phyloP scores from a whole-genome alignment of 2,113 vertebrate species.

The Cinclus mexicanus region DNA sequence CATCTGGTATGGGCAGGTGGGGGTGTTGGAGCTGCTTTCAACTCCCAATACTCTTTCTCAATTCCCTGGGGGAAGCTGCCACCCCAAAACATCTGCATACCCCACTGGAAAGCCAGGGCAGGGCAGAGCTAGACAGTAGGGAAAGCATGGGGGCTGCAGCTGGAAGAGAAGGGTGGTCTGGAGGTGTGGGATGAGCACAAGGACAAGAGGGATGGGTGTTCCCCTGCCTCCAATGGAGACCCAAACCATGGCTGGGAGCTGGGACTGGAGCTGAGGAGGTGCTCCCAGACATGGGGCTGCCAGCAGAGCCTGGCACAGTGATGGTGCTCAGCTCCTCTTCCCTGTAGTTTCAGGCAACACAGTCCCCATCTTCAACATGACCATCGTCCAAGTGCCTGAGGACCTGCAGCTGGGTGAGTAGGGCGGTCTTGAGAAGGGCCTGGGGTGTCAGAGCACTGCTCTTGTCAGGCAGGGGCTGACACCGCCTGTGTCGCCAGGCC shows the following conservation, averaged over 20 bases:
- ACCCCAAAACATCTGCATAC: not conserved
- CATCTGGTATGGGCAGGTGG: accelerated
- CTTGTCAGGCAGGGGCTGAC: not conserved
- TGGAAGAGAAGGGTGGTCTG: accelerated
- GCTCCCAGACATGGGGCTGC: accelerated
- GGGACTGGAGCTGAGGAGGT: not conserved
- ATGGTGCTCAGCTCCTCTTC: not conserved
- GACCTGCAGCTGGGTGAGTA: slow-evolving; percentile 46
- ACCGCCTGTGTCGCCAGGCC: not conserved
- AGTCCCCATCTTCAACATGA: not conserved
- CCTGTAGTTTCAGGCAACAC: slow-evolving; percentile 50
- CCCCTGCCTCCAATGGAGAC: not conserved
- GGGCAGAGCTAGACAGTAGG: not conserved
- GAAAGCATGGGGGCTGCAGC: not conserved
- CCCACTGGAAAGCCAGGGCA: not conserved
- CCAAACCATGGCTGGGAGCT: not conserved
- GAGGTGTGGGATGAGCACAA: not conserved
- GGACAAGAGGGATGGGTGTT: not conserved
- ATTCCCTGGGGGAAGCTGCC: not conserved
- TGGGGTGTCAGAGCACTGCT: not conserved
- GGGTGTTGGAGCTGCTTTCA: not conserved
- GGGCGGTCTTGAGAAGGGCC: accelerated
- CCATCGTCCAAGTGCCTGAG: not conserved
- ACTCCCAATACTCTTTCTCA: accelerated
- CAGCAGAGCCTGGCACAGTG: accelerated